Evolutionary conservation across 2,113 vertebrate genomes (phyloP).

Genomic region (Apus apus): DNA sequence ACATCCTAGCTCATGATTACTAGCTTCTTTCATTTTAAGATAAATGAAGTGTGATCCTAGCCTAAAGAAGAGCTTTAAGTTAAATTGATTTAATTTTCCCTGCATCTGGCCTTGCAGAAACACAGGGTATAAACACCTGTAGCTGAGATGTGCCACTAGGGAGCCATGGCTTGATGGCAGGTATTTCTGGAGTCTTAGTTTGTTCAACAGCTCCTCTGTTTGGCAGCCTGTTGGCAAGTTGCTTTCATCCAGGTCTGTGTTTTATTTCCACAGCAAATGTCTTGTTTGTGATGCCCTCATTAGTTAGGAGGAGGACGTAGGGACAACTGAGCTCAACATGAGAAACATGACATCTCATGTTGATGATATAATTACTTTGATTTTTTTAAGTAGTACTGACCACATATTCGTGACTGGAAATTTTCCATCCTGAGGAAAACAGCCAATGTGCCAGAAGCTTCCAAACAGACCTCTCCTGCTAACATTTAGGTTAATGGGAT

Average conservation of each 20-base stretch:
- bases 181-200: neutral
- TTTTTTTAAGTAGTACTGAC: neutral
- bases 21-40: neutral
- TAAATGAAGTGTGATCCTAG: neutral
- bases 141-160: neutral
- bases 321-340: neutral
- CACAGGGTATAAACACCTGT: neutral
- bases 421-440: neutral
- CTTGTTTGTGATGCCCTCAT: neutral
- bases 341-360: neutral
- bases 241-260: neutral
- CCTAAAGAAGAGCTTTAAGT: neutral
- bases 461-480: neutral
- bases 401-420: neutral
- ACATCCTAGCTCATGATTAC: neutral
- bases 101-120: neutral
- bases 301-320: neutral
- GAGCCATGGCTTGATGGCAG: neutral
- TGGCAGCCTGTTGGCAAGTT: neutral
- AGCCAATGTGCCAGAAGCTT: neutral
- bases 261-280: neutral
- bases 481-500: neutral
- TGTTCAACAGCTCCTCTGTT: neutral
- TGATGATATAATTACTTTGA: neutral
- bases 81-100: neutral